These are phyloP conservation scores for Actinernus sp. DNA, from an alignment of 92 coral and sea anemone species.

Conservation along the genomic window DNA sequence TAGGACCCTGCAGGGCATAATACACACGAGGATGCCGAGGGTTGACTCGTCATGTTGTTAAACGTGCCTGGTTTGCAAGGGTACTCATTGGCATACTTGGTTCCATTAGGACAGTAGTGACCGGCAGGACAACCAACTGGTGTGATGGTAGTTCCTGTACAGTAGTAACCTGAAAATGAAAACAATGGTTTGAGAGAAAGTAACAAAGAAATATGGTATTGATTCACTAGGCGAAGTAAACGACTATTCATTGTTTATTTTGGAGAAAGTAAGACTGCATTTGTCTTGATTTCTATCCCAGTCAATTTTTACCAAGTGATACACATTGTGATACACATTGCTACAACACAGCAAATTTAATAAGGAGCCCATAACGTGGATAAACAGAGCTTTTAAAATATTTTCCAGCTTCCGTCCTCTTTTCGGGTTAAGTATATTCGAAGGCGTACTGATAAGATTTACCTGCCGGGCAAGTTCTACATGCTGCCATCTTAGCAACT, in stretches of 20 bases:
- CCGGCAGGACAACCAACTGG: conserved; percentile 87
- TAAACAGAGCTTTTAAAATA: no score
- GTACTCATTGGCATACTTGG: conserved; percentile 75
- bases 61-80: conserved; percentile 95
- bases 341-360: no score
- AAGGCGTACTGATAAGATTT: no score
- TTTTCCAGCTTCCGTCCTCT: no score
- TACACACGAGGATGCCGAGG: conserved; percentile 75
- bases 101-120: conserved; percentile 86
- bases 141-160: conserved; percentile 83
- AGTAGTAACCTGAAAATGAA: conserved; percentile 75
- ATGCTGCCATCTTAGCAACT: conserved; percentile 78
- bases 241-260: background rate
- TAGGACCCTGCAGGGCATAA: conserved; percentile 93
- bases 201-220: no score
- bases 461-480: conserved; percentile 90
- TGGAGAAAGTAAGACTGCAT: background rate
- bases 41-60: conserved; percentile 89
- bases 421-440: no score
- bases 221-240: background rate
- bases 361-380: no score
- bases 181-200: background rate
- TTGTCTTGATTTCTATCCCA: no score
- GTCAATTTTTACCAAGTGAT: no score
- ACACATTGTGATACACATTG: no score